phyloP scores from a whole-genome alignment of 2,113 vertebrate genomes.

The Pitta sordida region DNA sequence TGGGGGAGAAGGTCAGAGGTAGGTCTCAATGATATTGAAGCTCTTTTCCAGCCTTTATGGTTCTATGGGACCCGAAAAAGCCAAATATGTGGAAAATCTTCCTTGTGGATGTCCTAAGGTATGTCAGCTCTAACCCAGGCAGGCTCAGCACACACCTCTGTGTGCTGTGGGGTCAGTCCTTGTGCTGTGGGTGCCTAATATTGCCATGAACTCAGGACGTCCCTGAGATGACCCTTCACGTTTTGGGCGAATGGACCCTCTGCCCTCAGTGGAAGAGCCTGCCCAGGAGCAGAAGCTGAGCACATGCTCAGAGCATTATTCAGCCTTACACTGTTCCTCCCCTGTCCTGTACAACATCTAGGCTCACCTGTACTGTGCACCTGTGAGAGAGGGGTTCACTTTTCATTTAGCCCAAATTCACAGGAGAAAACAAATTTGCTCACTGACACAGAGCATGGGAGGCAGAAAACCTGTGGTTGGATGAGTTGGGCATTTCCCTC shows the following conservation, averaged over 20 bases:
- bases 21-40: background rate
- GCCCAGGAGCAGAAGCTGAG: background rate
- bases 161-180: background rate
- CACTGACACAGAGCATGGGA: background rate
- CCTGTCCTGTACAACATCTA: too few relatives aligned
- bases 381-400: fast-evolving
- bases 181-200: background rate
- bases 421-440: background rate
- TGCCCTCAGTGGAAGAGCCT: background rate
- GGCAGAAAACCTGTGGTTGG: background rate
- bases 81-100: background rate
- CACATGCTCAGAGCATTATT: background rate
- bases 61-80: background rate
- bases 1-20: background rate
- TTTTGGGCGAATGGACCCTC: background rate
- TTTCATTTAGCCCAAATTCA: background rate
- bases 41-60: background rate
- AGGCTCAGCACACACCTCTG: background rate
- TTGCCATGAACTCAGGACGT: too few relatives aligned
- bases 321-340: background rate
- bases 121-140: background rate
- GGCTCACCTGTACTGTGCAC: background rate
- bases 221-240: background rate
- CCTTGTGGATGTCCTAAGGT: background rate
- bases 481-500: background rate